Evolutionary conservation across 2,797 vertebrate genomes (phyloP), one percentile per base, ranked within the genome.

Genomic region (Spinus pinus): DNA sequence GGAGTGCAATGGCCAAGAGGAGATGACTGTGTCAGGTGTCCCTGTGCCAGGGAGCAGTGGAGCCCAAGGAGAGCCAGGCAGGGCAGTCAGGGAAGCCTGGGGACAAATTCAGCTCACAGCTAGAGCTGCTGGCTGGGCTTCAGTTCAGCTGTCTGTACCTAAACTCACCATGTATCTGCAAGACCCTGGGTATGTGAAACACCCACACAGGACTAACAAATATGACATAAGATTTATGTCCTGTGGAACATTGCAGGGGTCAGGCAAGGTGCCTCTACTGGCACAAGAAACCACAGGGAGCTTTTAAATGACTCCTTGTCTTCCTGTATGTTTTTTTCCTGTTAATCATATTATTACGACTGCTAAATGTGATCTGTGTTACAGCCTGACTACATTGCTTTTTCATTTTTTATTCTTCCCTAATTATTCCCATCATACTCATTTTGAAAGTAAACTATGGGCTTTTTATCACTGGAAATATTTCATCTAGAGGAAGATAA

Each of bases 101-200:
- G 24, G 58, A 70, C 14, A 0, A 5, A n/a, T 53, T 47, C 35
- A 80, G n/a, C 39, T 84, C 72, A 14, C 30, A 74, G 37, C 6
- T 56, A 39, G 44, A 80, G 30, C 50, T 64, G 8, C 6, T 70
- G 50, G 10, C 49, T 77, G 72, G 56, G 39, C 21, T 83, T 78
- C 65, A 35, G 6, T 41, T 88, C 75, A 42, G 27, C 21, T 67
- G 7, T 46, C 69, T 74, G 14, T 10, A 10, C n/a, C 33, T 46
- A 30, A 70, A 14, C 35, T 49, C 78, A 62, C 1, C 3, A 16
- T 10, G 13, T 3, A 14, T 12, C 0, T 0, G 7, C 49, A 20
- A 70, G 46, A 86, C 9, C 12, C 24, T 28, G 35, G 6, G 22
- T 23, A 6, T 10, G 20, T 44, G 71, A 85, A 44, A 33, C 31